Percentiles rank a stretch among this genome's conserved stretches.
phyloP scores from a whole-genome alignment of 2,888 invertebrate genomes.

The Athalia rosae region DNA sequence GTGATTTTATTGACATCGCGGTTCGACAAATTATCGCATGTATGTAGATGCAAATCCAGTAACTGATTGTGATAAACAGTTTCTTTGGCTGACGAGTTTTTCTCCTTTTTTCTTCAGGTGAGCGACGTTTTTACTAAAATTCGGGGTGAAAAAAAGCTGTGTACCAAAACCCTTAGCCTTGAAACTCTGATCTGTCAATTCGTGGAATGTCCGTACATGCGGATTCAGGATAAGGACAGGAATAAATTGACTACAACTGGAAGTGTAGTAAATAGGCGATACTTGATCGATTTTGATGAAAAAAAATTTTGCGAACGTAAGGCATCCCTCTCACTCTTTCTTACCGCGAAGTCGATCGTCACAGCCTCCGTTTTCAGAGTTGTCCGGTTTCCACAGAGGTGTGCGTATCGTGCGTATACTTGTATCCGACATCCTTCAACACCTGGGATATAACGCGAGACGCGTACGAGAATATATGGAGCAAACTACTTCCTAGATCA shows the following conservation, averaged over 20 bases:
- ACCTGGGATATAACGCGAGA: not conserved
- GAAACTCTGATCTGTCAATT: constrained; percentile 3
- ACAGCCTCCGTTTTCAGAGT: too few relatives aligned
- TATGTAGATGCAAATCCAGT: not conserved
- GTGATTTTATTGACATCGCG: not conserved
- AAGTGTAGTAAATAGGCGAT: not conserved
- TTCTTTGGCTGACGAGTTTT: not conserved
- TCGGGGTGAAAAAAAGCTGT: not conserved
- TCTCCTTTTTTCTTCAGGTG: not conserved
- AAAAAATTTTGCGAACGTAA: not conserved
- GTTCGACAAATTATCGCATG: not conserved
- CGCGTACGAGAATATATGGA: not conserved
- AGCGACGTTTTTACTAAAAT: not conserved
- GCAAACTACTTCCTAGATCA: not conserved
- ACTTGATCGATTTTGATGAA: not conserved
- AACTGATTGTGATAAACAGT: not conserved
- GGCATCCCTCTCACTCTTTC: too few relatives aligned
- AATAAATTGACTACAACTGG: not conserved
- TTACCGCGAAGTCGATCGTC: too few relatives aligned
- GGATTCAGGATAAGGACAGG: constrained; percentile 2
- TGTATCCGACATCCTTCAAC: not conserved
- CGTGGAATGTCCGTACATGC: not conserved
- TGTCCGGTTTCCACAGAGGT: too few relatives aligned
- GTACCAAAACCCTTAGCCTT: not conserved
- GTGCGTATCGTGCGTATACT: not conserved